Conservation (phyloP, 2,113 vertebrate genomes). For the Colaptes auratus region DNA sequence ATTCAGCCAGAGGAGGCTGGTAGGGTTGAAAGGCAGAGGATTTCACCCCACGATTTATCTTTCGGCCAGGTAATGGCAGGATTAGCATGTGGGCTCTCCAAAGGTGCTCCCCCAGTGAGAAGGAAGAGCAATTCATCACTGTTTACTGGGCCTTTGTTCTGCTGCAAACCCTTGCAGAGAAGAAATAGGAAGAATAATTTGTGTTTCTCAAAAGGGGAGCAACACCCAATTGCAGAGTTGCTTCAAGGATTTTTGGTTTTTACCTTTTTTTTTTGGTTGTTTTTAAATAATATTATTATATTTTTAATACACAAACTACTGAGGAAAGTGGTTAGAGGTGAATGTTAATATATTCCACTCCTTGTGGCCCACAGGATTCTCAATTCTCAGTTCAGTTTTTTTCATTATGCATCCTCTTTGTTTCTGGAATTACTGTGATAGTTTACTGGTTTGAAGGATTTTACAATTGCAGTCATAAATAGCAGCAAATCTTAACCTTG, state of each 20-base stretch:
- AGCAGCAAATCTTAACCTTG: slow-evolving; percentile 65
- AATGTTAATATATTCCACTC: slow-evolving; percentile 64
- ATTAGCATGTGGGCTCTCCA: slow-evolving; percentile 58
- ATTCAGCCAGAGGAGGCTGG: slow-evolving; percentile 35
- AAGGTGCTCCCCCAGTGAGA: slow-evolving; percentile 52
- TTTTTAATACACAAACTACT: slow-evolving; percentile 40
- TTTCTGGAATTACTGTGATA: slow-evolving; percentile 64
- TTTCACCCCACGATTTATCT: slow-evolving; percentile 54
- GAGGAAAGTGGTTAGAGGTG: slow-evolving; percentile 41
- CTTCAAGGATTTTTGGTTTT: slow-evolving; percentile 31
- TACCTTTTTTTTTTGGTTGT: not conserved
- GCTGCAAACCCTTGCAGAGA: slow-evolving; percentile 64
- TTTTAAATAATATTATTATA: not conserved
- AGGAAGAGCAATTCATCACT: slow-evolving; percentile 64
- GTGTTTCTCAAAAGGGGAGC: slow-evolving; percentile 63
- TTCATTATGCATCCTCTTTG: slow-evolving; percentile 62
- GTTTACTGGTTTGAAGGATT: slow-evolving; percentile 65
- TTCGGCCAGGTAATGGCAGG: slow-evolving; percentile 60
- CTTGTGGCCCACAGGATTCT: slow-evolving; percentile 40
- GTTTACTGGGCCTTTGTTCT: slow-evolving; percentile 66
- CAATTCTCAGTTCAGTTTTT: slow-evolving; percentile 55
- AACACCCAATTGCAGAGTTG: slow-evolving; percentile 46
- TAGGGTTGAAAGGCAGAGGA: slow-evolving; percentile 49
- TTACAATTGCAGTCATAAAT: slow-evolving; percentile 49
- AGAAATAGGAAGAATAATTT: slow-evolving; percentile 69